phyloP scores from a whole-genome alignment of 2,113 vertebrate species.

The Podarcis cretensis region DNA sequence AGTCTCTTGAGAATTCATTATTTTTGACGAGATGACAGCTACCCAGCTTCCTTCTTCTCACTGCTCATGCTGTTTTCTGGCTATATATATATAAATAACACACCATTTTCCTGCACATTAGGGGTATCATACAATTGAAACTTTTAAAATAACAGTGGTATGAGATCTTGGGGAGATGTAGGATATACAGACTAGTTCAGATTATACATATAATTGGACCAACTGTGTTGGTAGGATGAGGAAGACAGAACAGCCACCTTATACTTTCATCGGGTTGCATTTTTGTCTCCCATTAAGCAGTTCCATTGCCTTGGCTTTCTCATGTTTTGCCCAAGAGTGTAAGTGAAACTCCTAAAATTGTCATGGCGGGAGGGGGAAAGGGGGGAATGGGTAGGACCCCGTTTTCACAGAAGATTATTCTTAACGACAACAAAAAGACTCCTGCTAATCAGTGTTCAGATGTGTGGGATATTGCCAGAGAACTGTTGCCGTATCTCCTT shows the following conservation, averaged over 20 bases:
- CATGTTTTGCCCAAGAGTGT: constrained; percentile 23
- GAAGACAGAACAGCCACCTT: background rate
- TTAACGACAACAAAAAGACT: constrained; percentile 60
- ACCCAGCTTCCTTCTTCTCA: constrained; percentile 65
- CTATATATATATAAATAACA: constrained; percentile 59
- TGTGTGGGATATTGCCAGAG: constrained; percentile 62
- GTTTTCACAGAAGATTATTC: constrained; percentile 62
- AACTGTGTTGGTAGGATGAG: background rate
- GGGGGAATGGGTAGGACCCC: constrained; percentile 50
- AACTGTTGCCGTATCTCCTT: constrained; percentile 68
- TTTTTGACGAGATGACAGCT: constrained; percentile 86
- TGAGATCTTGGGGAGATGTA: constrained; percentile 16
- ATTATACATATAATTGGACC: background rate
- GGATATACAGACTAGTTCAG: background rate
- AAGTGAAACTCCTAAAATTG: constrained; percentile 35
- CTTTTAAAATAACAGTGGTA: constrained; percentile 45
- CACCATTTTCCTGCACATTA: constrained; percentile 61
- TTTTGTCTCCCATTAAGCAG: constrained; percentile 7
- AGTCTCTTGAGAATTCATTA: constrained; percentile 86
- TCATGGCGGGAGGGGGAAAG: constrained; percentile 53
- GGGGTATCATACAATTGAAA: constrained; percentile 54
- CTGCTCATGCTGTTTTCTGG: constrained; percentile 67
- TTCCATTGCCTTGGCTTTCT: fast-evolving
- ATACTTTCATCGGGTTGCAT: background rate
- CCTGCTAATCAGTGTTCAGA: constrained; percentile 61